Conservation (phyloP, 2,113 vertebrate species). For the Campylomormyrus numenius region DNA sequence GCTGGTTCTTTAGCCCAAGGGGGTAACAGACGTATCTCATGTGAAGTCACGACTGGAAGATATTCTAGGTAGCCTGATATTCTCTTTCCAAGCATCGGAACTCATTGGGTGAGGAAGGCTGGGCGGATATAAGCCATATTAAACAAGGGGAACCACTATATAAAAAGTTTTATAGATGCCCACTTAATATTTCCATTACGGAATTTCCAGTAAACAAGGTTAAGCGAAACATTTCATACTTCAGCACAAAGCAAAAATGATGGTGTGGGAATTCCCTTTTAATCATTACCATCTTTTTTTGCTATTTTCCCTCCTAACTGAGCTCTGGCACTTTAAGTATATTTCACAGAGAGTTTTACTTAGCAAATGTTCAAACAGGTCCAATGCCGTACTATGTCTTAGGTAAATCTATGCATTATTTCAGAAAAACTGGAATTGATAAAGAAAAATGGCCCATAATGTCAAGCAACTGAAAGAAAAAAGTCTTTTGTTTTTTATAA, state of each 20-base stretch:
- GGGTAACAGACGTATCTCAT: background rate
- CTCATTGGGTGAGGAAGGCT: background rate
- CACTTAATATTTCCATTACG: constrained; percentile 45
- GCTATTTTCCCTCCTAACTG: background rate
- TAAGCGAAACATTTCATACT: constrained; percentile 7
- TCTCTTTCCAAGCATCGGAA: background rate
- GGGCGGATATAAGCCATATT: constrained; percentile 3
- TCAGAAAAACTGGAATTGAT: background rate
- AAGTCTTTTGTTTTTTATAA: background rate
- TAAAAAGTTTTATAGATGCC: constrained; percentile 39
- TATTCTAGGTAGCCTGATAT: background rate
- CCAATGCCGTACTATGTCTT: background rate
- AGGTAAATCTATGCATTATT: background rate
- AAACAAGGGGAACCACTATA: constrained; percentile 26
- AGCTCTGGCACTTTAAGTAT: background rate
- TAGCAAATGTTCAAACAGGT: background rate
- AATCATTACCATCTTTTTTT: background rate
- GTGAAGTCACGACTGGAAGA: background rate
- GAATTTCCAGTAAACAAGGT: constrained; percentile 9
- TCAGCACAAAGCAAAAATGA: background rate
- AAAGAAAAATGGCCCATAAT: background rate
- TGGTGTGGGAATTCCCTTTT: background rate
- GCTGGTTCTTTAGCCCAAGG: background rate
- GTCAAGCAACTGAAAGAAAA: background rate
- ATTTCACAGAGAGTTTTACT: background rate